Base-by-base conservation (phyloP, 2,888 invertebrate genomes). In the Euspilapteryx auroguttella region DNA sequence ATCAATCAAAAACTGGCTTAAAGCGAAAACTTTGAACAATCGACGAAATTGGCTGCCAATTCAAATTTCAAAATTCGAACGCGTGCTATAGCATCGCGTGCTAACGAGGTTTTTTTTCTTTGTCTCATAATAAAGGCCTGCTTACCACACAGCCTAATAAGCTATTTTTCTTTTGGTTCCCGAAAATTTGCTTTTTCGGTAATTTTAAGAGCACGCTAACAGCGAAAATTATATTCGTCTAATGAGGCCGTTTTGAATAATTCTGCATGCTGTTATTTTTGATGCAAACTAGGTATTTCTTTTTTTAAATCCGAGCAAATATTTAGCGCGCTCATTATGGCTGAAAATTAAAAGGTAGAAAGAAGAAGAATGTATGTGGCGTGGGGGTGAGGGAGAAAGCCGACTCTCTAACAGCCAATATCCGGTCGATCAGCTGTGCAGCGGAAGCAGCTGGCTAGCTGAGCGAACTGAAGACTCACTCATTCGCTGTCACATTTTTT, bases 361-460 rank as follows among this genome's bases (percentile, higher is more conserved):
- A 17, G 43, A 39, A 43, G 47, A 53, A 44, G 36, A 42, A 36
- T 35, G 34, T 33, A 41, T 34, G 33, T 25, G 32, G n/a, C n/a
- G n/a, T n/a, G n/a, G 23, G 27, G 21, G 47, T 39, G 47, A 46
- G 48, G 49, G 56, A 49, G 49, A 49, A 39, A 41, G 39, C 34
- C 38, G 44, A 45, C 44, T 49, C 47, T 47, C 43, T 65, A 69
- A 66, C 65, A 58, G 65, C 62, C 64, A 71, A 71, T 73, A 73
- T 71, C 71, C 73, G 64, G 52, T 53, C 65, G 65, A 73, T 73
- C 73, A 73, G 73, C 66, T 69, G 68, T 62, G 55, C 50, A 40
- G 40, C 64, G 73, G 73, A 69, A 68, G 57, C 73, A 73, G 71
- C 65, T 73, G 71, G 62, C 55, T 41, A 48, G 47, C 53, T 47